Percentiles rank a stretch among this genome's conserved stretches.
Evolutionary conservation across 2,797 vertebrate genomes (phyloP).

Genomic region (Synaphobranchus kaupii): DNA sequence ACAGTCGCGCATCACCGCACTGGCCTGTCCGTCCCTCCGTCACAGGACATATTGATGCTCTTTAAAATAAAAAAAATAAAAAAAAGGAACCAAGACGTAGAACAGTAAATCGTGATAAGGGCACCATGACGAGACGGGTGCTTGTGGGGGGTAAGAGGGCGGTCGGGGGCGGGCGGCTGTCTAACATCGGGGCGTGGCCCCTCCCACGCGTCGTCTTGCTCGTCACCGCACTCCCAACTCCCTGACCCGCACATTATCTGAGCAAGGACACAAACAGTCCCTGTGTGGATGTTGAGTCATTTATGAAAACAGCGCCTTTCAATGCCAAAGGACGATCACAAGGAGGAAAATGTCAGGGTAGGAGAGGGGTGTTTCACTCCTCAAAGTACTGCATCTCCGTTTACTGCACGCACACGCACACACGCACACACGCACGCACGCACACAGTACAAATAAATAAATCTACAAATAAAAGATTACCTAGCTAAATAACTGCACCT

Average conservation of each 20-base stretch:
- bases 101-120: slow-evolving; percentile 22
- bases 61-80: slow-evolving; percentile 6
- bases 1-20: slow-evolving; percentile 2
- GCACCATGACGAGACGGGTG: slow-evolving; percentile 5
- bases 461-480: background rate
- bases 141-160: background rate
- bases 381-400: background rate
- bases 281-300: slow-evolving; percentile 13
- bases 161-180: background rate
- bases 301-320: slow-evolving; percentile 17
- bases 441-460: background rate
- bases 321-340: slow-evolving; percentile 26
- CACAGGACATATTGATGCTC: slow-evolving; percentile 24
- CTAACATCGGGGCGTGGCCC: background rate
- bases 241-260: background rate
- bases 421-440: background rate
- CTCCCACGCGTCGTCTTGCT: background rate
- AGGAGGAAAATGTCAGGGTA: background rate
- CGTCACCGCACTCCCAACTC: background rate
- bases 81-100: background rate
- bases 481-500: background rate
- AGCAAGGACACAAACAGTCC: background rate
- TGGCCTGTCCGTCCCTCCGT: background rate
- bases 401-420: background rate
- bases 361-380: slow-evolving; percentile 13